These are phyloP conservation scores for Zygothrica quintamaculata DNA, from an alignment of 2,888 invertebrate genomes.

Conservation along the genomic window DNA sequence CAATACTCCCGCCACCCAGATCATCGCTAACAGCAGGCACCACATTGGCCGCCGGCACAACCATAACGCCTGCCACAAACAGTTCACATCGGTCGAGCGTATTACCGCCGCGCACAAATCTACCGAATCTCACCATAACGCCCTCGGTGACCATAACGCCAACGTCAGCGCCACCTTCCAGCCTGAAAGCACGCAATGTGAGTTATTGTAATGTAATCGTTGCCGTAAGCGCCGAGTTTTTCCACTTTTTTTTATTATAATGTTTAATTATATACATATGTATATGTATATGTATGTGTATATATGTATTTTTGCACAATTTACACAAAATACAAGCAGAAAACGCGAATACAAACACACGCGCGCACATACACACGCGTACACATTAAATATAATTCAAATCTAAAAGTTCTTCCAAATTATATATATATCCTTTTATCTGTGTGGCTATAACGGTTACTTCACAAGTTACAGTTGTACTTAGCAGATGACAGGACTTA, in stretches of 20 bases:
- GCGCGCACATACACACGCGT: no score
- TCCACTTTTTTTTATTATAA: conserved; percentile 2
- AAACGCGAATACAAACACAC: no score
- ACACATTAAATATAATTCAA: no score
- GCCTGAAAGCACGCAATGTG: conserved; percentile 85
- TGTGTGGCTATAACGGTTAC: no score
- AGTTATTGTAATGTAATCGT: conserved; percentile 85
- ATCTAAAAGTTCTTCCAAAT: no score
- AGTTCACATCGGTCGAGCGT: conserved; percentile 79
- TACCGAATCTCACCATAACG: conserved; percentile 86
- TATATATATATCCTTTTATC: no score
- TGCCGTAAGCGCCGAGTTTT: conserved; percentile 83
- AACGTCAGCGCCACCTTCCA: conserved; percentile 88
- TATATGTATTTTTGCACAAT: no score
- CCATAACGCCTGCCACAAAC: conserved; percentile 77
- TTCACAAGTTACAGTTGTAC: no score
- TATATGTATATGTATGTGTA: no score
- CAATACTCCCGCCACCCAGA: conserved; percentile 83
- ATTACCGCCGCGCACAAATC: conserved; percentile 83
- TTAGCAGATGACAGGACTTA: conserved; percentile 12
- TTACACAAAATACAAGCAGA: no score
- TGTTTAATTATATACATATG: no score
- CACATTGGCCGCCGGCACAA: conserved; percentile 86
- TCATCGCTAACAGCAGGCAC: conserved; percentile 87
- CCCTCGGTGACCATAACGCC: conserved; percentile 91